Conservation (phyloP, 2,113 vertebrate species). For the Cheirogaleus medius region DNA sequence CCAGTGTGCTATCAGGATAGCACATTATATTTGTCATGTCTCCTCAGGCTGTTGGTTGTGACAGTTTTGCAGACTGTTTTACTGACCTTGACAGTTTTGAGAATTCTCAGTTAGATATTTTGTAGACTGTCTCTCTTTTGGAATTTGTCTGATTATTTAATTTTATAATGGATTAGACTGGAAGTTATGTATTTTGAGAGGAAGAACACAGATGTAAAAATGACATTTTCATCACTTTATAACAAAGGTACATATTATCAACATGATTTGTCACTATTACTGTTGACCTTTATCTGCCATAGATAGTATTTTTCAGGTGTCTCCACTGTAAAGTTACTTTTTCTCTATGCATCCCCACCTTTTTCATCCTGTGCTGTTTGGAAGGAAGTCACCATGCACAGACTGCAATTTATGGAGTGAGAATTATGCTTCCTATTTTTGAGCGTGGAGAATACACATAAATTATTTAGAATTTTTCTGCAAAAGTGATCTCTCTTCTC, state of each 20-base stretch:
- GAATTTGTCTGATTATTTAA: not conserved
- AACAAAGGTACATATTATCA: not conserved
- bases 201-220: not conserved
- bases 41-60: not conserved
- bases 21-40: not conserved
- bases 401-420: not conserved
- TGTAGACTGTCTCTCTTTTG: not conserved
- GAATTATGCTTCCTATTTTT: not conserved
- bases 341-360: not conserved
- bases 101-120: slow-evolving; percentile 8
- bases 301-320: not conserved
- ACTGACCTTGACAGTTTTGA: not conserved
- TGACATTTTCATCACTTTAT: not conserved
- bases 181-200: not conserved
- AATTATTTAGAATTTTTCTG: not conserved
- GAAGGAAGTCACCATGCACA: not conserved
- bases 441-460: not conserved
- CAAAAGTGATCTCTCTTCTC: not conserved
- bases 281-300: not conserved
- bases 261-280: not conserved
- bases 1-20: not conserved
- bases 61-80: not conserved
- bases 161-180: not conserved
- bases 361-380: not conserved
- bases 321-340: not conserved